Percentiles rank a stretch among this genome's conserved stretches.
phyloP scores from a whole-genome alignment of 2,888 invertebrate genomes.

The Microctonus brassicae region DNA sequence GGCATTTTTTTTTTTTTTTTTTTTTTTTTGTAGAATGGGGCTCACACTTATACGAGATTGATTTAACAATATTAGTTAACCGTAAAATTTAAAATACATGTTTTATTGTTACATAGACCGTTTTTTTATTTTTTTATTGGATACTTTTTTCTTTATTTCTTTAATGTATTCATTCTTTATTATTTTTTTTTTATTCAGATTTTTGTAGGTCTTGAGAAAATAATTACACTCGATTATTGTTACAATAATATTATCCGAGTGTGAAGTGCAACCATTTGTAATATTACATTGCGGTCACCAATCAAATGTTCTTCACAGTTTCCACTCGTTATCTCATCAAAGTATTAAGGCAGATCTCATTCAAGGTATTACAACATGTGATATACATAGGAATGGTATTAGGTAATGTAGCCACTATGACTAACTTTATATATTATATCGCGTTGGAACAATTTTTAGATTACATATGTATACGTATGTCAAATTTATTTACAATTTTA shows the following conservation, averaged over 20 bases:
- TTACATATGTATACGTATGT: conserved; percentile 45
- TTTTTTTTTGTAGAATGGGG: conserved; percentile 32
- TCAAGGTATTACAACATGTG: conserved; percentile 42
- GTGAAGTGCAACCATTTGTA: conserved; percentile 6
- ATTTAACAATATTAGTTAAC: background rate
- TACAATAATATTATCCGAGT: background rate
- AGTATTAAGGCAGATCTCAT: conserved; percentile 44
- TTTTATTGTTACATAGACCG: conserved; percentile 44
- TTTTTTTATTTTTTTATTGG: conserved; percentile 12
- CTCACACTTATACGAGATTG: conserved; percentile 43
- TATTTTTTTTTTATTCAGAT: background rate
- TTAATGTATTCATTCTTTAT: background rate
- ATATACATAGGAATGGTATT: conserved; percentile 43
- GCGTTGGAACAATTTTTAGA: conserved; percentile 43
- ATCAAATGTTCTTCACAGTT: conserved; percentile 5
- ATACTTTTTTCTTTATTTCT: background rate
- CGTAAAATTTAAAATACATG: conserved; percentile 16
- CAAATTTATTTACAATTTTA: conserved; percentile 55
- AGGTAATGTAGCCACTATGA: conserved; percentile 45
- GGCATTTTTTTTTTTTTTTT: conserved; percentile 46
- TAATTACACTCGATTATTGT: background rate
- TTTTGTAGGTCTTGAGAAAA: background rate
- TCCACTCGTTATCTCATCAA: conserved; percentile 40
- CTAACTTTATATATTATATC: conserved; percentile 41
- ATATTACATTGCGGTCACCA: background rate